Evolutionary conservation across 2,113 vertebrate genomes (phyloP).

Genomic region (Pollimyrus isidori): DNA sequence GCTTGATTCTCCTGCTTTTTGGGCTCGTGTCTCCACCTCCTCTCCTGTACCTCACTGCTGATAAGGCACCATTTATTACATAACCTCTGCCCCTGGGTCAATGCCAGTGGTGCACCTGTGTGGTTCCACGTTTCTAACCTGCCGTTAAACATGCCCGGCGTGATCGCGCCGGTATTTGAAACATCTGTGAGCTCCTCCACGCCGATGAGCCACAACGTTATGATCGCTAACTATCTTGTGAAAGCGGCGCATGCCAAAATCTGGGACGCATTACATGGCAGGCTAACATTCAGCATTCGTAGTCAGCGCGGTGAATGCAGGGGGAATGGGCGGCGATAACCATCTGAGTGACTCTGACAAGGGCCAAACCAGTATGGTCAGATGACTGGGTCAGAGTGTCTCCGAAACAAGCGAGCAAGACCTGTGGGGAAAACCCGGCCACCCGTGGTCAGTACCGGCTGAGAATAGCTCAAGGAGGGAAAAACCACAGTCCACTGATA

Average conservation of each 20-base stretch:
- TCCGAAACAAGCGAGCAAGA: not conserved
- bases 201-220: not conserved
- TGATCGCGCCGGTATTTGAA: not conserved
- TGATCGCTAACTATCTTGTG: not conserved
- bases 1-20: not conserved
- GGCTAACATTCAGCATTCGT: not conserved
- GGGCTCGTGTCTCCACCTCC: not conserved
- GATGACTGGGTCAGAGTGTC: not conserved
- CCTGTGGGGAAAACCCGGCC: not conserved
- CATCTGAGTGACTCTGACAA: not conserved
- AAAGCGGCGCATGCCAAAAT: not conserved
- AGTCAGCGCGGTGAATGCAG: not conserved
- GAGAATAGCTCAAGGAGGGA: not conserved
- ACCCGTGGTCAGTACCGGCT: not conserved
- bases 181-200: not conserved
- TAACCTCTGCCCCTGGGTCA: not conserved
- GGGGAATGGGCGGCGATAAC: not conserved
- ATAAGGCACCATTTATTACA: not conserved
- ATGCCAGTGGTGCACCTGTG: not conserved
- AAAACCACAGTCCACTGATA: not conserved
- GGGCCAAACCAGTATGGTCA: not conserved
- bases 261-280: not conserved
- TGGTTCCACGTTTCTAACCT: not conserved
- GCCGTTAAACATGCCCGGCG: not conserved
- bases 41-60: not conserved